phyloP scores from a whole-genome alignment of 2,888 invertebrate species.

The Himalopsyche japonica region DNA sequence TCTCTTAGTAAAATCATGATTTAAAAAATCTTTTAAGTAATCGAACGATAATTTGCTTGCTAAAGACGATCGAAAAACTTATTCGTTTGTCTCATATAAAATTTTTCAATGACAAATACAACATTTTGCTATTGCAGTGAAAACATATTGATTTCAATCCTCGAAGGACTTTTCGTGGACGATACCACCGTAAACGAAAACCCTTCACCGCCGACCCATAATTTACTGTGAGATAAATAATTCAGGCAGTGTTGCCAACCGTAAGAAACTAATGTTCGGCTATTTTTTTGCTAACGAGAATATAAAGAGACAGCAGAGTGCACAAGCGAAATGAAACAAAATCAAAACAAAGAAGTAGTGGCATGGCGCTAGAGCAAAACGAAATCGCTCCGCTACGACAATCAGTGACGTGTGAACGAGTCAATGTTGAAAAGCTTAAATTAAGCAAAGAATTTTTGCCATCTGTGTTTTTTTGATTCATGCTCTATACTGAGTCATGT shows the following conservation, averaged over 20 bases:
- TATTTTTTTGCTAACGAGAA: constrained; percentile 33
- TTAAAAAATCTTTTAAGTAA: no score
- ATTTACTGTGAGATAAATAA: constrained; percentile 19
- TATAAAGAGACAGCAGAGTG: constrained; percentile 29
- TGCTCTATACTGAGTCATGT: no score
- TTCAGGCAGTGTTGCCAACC: constrained; percentile 25
- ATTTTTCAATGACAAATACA: no score
- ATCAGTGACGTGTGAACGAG: background rate
- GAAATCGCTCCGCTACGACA: background rate
- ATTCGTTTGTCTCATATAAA: no score
- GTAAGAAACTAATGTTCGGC: constrained; percentile 28
- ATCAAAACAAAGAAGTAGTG: constrained; percentile 18
- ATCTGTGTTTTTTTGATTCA: no score
- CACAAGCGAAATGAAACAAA: constrained; percentile 30
- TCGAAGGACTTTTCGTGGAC: background rate
- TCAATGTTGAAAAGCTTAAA: background rate
- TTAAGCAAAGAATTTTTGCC: no score
- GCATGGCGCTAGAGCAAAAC: background rate
- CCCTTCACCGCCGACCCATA: background rate
- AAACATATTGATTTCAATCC: background rate
- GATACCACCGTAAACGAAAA: background rate
- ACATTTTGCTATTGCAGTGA: no score
- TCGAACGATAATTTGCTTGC: no score
- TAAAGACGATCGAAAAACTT: no score
- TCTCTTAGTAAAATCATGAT: no score